Evolutionary conservation across 2,888 invertebrate genomes (phyloP).

Genomic region (Pardosa pseudoannulata): DNA sequence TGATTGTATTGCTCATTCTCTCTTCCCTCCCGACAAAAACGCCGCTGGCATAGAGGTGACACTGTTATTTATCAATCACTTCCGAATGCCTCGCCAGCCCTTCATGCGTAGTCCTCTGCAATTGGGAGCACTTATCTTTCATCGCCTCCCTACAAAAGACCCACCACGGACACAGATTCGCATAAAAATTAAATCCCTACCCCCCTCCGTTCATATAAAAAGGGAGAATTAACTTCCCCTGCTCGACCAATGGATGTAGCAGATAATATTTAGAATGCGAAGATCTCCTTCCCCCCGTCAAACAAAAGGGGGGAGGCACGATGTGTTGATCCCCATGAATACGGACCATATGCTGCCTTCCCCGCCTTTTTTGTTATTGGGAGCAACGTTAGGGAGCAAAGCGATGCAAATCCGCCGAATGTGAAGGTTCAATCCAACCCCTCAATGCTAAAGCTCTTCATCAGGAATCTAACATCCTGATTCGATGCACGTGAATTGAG

Average conservation of each 20-base stretch:
- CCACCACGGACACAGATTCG: constrained; percentile 19
- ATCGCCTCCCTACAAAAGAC: constrained; percentile 39
- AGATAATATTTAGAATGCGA: constrained; percentile 62
- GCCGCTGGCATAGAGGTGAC: too few species aligned
- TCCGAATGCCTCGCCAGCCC: constrained; percentile 21
- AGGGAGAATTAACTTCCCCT: constrained; percentile 5
- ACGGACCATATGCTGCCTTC: constrained; percentile 26
- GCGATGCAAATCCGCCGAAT: background rate
- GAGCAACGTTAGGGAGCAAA: background rate
- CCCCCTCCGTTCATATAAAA: background rate
- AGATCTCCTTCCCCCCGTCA: background rate
- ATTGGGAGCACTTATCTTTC: constrained; percentile 62
- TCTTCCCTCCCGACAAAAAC: too few species aligned
- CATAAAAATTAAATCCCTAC: constrained; percentile 1
- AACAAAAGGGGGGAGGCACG: background rate
- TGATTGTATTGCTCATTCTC: too few species aligned
- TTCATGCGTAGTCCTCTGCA: constrained; percentile 28
- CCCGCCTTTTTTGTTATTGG: constrained; percentile 44
- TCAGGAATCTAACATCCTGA: constrained; percentile 38
- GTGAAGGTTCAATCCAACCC: background rate
- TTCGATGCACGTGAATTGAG: constrained; percentile 10
- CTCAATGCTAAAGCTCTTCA: background rate
- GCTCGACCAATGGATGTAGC: constrained; percentile 34
- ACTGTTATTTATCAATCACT: too few species aligned
- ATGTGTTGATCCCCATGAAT: constrained; percentile 29